Evolutionary conservation across 64 coral and sea anemone genomes (phyloP), one percentile per base, ranked within the genome.

Genomic region (Porites australiensis): DNA sequence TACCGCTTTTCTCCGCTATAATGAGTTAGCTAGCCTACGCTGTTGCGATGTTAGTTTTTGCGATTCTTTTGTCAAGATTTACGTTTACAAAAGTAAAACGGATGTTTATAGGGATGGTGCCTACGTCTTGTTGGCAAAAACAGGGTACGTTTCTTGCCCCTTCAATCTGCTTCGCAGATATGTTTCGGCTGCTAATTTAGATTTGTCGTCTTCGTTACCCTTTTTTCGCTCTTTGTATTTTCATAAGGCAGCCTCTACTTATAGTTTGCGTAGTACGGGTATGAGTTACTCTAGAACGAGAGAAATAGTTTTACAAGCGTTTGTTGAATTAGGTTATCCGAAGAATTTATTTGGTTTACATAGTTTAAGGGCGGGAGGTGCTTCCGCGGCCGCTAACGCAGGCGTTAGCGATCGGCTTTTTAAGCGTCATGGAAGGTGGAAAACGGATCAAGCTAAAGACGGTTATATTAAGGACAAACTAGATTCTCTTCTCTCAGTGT

Each of bases 41-140:
- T 88, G 86, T 44, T 75, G 54, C 8, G 69, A 74, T 18, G 54
- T 88, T 62, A 51, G 53, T 58, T 75, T 88, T 16, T 74, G 23
- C 45, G 73, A 79, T 65, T 44, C 53, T 63, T 78, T 79, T 87
- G 91, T 87, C 14, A 59, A 77, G 69, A 66, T 93, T 54, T 93
- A 93, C 64, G 62, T 93, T 51, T 64, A 52, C 15, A 77, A 87
- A 46, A 87, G 91, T 58, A 93, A 93, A 86, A 87, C 91, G 2
- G 91, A 93, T 77, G 70, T 87, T 77, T 93, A 86, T 52, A 93
- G 91, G 59, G 91, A 86, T 68, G 90, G 90, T 46, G 90, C 82
- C 82, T 37, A 77, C 45, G 70, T 92, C 21, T 54, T 93, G 70
- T 86, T 93, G 82, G 82, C 82, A 54, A 86, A 92, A 62, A 75